A percentile compares a stretch with the other conserved stretches of the same genome.
phyloP scores from a whole-genome alignment of 1,140 invertebrate genomes.

The Bombus superbus region DNA sequence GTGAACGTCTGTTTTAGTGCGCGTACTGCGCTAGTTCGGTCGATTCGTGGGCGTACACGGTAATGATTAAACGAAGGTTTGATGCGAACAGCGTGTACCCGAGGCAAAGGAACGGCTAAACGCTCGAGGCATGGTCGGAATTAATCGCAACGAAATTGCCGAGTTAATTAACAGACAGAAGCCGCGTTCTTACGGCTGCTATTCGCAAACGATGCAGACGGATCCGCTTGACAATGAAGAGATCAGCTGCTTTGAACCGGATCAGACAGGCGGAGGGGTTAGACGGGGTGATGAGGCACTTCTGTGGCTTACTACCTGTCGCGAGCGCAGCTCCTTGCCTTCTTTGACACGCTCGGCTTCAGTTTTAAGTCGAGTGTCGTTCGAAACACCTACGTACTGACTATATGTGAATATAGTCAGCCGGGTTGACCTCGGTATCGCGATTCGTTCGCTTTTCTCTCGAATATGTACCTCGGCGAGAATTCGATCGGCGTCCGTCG shows the following conservation, averaged over 20 bases:
- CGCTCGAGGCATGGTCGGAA: neutral
- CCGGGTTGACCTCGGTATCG: neutral
- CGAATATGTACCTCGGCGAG: neutral
- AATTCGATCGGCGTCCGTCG: neutral
- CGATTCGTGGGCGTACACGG: neutral
- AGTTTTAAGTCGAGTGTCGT: constrained; percentile 26
- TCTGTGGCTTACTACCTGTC: constrained; percentile 57
- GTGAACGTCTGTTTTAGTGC: neutral
- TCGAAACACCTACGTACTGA: neutral
- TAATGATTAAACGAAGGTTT: neutral
- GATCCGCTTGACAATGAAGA: constrained; percentile 34
- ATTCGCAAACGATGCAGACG: neutral
- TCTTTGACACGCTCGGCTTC: neutral
- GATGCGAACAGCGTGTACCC: neutral
- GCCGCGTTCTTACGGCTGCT: neutral
- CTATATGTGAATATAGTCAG: neutral
- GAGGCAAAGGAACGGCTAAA: neutral
- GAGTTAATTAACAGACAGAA: constrained; percentile 38
- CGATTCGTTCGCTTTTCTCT: neutral
- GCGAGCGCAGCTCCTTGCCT: neutral
- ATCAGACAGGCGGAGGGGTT: neutral
- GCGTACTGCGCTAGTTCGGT: neutral
- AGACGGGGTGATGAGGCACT: constrained; percentile 19
- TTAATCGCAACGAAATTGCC: neutral
- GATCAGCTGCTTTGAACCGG: constrained; percentile 7